These are phyloP conservation scores for Anas platyrhynchos DNA, from an alignment of 2,113 vertebrate genomes.

Conservation along the genomic window DNA sequence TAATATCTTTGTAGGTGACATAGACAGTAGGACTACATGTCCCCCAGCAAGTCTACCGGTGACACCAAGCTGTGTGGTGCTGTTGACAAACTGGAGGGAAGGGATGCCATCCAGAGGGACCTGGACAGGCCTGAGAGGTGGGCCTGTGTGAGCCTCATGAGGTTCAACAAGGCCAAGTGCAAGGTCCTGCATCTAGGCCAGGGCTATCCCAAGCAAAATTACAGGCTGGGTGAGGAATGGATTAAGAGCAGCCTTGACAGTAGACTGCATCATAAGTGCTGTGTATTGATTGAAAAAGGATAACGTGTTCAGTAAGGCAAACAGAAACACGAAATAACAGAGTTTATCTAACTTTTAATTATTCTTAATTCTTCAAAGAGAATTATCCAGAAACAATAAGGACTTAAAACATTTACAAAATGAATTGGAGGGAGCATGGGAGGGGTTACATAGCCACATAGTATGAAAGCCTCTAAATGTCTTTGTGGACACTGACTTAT, in stretches of 20 bases:
- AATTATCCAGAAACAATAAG: not conserved
- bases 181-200: no score
- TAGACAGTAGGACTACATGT: no score
- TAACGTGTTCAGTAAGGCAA: not conserved
- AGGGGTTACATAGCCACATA: not conserved
- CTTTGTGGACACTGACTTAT: not conserved
- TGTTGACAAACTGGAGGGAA: no score
- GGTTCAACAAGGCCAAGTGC: no score
- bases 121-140: no score
- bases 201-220: no score
- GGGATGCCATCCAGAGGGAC: no score
- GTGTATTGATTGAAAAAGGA: not conserved
- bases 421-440: fast-evolving
- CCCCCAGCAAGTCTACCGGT: no score
- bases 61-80: no score
- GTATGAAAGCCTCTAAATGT: not conserved
- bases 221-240: no score
- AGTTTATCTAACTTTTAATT: not conserved
- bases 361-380: not conserved
- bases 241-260: not conserved
- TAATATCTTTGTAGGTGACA: no score
- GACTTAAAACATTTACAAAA: fast-evolving
- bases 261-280: not conserved
- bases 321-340: not conserved
- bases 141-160: no score